phyloP scores from a whole-genome alignment of 1,140 invertebrate species.

The Anastrepha ludens region DNA sequence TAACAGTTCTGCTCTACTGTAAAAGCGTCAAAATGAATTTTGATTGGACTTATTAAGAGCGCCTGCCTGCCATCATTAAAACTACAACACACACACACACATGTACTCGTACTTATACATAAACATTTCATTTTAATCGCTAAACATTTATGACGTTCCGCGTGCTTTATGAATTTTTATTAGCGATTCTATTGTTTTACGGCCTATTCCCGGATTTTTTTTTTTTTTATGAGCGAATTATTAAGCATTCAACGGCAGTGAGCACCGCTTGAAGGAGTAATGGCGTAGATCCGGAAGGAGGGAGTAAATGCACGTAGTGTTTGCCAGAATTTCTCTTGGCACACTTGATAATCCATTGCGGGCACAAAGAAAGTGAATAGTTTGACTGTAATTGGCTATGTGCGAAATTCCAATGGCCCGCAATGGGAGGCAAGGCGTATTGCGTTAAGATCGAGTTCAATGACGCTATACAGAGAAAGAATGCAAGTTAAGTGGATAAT shows the following conservation, averaged over 20 bases:
- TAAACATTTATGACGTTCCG: constrained; percentile 9
- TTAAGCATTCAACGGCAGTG: constrained; percentile 21
- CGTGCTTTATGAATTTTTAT: constrained; percentile 41
- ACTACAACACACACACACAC: neutral
- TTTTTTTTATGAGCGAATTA: neutral
- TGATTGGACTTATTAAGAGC: constrained; percentile 11
- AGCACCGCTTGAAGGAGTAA: neutral
- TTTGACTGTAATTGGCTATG: constrained; percentile 15
- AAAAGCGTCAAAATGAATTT: constrained; percentile 20
- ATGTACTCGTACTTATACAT: neutral
- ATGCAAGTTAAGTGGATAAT: too few relatives aligned
- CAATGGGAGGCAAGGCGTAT: neutral
- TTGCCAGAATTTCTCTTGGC: constrained; percentile 51
- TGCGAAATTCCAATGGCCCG: constrained; percentile 31
- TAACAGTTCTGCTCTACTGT: neutral
- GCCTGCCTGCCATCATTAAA: neutral
- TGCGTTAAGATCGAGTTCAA: too few relatives aligned
- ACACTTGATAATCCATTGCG: constrained; percentile 3
- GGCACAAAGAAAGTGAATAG: constrained; percentile 23
- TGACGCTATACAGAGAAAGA: too few relatives aligned
- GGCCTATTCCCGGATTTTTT: neutral
- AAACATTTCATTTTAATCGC: neutral
- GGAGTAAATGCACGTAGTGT: neutral
- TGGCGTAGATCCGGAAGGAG: neutral
- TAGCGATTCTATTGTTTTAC: constrained; percentile 16